Base-by-base conservation (phyloP, 2,888 invertebrate species). In the Macaria liturata region DNA sequence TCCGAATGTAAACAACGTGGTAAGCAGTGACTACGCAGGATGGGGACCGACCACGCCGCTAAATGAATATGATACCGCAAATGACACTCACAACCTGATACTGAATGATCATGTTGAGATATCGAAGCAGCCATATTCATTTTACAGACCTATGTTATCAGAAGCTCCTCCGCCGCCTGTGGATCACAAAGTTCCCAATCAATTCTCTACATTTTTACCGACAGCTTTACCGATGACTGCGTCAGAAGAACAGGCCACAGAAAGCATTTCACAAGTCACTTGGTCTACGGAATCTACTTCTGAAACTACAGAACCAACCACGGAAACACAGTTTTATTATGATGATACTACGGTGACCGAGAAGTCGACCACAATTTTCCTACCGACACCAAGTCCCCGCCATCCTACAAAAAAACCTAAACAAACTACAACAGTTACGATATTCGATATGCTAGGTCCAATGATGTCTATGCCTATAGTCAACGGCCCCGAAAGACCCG, bases 391-490 rank as follows among this genome's bases (percentile, higher is more conserved):
- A 30, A 55, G 62, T 32, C 62, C 74, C 9, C 59, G 46, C 9
- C 54, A 44, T 42, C 47, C 49, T 3, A 68, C 69, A 46, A 60
- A 73, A 52, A 70, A 66, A 7, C 59, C 75, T 3, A 80, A 72
- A 56, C 58, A 82, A 62, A 75, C 75, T 49, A 82, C 71, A 63
- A 62, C 42, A 9, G 42, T 42, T 8, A 42, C 42, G 9, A 42
- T 84, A 52, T 76, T 88, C 43, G 87, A 84, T 62, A 91, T 92
- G 91, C 68, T 91, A 9, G 80, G 78, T 32, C 83, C 88, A 4
- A 91, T 92, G 91, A 83, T 91, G 82, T 79, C 86, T 9, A 91
- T 92, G 91, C 91, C 91, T 20, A 76, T 91, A 68, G 72, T 79
- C 1, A 83, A 84, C 46, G 89, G 83, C 9, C 82, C 87, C 8